Percentiles rank a stretch among this genome's conserved stretches.
Evolutionary conservation across 2,888 invertebrate species (phyloP).

Genomic region (Hydriomena furcata): DNA sequence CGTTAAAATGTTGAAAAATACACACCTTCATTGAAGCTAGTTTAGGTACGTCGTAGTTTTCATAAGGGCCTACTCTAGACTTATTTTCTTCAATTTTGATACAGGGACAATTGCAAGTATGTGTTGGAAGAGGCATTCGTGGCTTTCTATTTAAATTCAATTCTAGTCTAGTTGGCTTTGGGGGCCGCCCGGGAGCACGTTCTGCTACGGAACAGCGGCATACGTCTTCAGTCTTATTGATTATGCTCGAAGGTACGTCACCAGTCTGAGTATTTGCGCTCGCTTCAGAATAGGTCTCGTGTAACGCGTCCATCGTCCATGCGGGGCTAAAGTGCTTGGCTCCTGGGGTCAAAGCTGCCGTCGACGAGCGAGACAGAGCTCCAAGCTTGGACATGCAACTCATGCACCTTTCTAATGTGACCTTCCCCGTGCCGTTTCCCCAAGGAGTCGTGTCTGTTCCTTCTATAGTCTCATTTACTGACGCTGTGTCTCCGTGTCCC

Average conservation of each 20-base stretch:
- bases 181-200: constrained; percentile 85
- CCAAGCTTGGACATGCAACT: constrained; percentile 92
- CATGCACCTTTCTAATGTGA: constrained; percentile 85
- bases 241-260: constrained; percentile 31
- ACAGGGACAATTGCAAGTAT: constrained; percentile 50
- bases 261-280: constrained; percentile 34
- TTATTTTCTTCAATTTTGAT: constrained; percentile 44
- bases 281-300: constrained; percentile 44
- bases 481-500: constrained; percentile 66
- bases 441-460: constrained; percentile 54
- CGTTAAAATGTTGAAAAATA: no score
- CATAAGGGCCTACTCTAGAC: constrained; percentile 83
- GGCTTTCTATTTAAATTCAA: constrained; percentile 61
- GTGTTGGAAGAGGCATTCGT: constrained; percentile 49
- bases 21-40: constrained; percentile 80
- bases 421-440: constrained; percentile 66
- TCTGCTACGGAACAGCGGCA: constrained; percentile 50
- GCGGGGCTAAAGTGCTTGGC: constrained; percentile 80
- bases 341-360: constrained; percentile 80
- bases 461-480: constrained; percentile 55
- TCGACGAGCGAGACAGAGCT: constrained; percentile 87
- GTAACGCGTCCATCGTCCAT: constrained; percentile 80
- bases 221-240: constrained; percentile 50
- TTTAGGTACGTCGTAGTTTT: constrained; percentile 91
- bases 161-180: constrained; percentile 73